These are phyloP conservation scores for Rhynchopsitta pachyrhyncha DNA, from an alignment of 2,113 vertebrate genomes.

Conservation along the genomic window DNA sequence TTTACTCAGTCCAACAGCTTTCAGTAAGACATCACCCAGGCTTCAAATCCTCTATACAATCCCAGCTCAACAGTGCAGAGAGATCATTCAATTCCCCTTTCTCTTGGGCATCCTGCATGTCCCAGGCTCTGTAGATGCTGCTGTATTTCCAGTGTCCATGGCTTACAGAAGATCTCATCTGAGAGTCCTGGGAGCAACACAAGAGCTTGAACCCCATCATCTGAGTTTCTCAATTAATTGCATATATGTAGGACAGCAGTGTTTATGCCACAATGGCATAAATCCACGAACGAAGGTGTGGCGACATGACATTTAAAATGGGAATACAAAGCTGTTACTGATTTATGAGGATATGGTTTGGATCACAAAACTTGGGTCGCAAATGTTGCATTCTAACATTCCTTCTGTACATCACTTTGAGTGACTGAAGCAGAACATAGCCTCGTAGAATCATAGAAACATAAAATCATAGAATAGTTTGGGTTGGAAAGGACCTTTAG, in stretches of 20 bases:
- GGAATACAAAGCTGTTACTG: background rate
- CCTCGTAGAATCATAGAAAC: background rate
- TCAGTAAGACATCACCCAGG: background rate
- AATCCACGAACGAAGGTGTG: background rate
- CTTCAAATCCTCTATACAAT: background rate
- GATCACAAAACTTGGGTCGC: background rate
- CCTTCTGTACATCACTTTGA: background rate
- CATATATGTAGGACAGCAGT: background rate
- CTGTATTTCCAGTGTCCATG: rapidly evolving
- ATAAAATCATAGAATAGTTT: background rate
- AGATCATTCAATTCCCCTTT: background rate
- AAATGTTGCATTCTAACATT: background rate
- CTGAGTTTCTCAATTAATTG: background rate
- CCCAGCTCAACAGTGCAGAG: background rate
- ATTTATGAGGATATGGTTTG: background rate
- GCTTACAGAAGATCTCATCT: background rate
- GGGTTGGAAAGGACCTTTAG: background rate
- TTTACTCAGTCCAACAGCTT: background rate
- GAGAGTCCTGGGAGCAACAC: background rate
- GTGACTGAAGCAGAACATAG: background rate
- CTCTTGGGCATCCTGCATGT: background rate
- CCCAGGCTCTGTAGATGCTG: background rate
- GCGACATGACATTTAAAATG: background rate
- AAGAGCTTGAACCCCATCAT: background rate
- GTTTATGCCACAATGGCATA: background rate